Conservation (phyloP, 1,140 invertebrate species). For the Drosophila ironensis region DNA sequence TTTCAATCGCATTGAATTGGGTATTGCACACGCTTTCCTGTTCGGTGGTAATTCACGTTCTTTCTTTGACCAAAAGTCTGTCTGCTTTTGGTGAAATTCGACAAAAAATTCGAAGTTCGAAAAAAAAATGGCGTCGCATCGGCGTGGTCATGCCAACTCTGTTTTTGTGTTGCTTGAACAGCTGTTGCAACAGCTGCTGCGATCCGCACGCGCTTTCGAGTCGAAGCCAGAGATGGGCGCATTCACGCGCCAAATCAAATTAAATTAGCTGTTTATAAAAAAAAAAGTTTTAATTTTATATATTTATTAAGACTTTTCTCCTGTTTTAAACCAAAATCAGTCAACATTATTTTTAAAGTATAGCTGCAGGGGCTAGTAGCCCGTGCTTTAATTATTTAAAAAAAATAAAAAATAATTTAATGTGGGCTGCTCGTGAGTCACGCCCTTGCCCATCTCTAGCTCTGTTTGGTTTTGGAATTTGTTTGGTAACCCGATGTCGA, state of each 20-base stretch:
- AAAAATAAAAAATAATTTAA: not conserved
- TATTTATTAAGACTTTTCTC: not conserved
- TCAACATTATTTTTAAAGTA: too few relatives aligned
- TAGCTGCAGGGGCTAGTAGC: too few relatives aligned
- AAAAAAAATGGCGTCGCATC: constrained; percentile 60
- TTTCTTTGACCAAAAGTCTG: constrained; percentile 43
- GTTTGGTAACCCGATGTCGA: not conserved
- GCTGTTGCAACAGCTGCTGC: constrained; percentile 58
- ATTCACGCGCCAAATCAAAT: not conserved
- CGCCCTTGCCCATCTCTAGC: constrained; percentile 3
- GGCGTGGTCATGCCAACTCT: constrained; percentile 34
- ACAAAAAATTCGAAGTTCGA: constrained; percentile 37
- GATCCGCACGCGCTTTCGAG: not conserved
- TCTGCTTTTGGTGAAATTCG: constrained; percentile 43
- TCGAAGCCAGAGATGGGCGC: not conserved
- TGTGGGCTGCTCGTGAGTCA: not conserved
- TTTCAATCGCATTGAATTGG: constrained; percentile 38
- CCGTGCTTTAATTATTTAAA: too few relatives aligned
- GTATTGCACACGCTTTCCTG: constrained; percentile 16
- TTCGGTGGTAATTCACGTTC: constrained; percentile 53
- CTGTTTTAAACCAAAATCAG: not conserved
- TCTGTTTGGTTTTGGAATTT: not conserved
- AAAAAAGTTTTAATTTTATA: not conserved
- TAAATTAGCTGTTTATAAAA: too few relatives aligned
- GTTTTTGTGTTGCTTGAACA: constrained; percentile 7